Base-by-base conservation (phyloP, 2,113 vertebrate species). In the Chascanopsetta lugubris region DNA sequence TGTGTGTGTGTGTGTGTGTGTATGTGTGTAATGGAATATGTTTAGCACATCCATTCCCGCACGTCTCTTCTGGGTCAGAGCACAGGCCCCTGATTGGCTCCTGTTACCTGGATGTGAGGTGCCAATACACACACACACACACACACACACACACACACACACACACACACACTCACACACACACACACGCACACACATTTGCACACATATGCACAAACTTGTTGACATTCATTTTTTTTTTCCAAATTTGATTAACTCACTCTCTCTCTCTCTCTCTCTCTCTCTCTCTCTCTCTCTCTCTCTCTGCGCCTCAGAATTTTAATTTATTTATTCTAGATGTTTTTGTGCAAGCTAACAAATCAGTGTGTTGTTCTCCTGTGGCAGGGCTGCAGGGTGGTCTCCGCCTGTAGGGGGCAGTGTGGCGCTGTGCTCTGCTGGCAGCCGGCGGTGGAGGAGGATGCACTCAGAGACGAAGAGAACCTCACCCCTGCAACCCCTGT, bases 351-450 rank as follows among this genome's bases (percentile, higher is more conserved):
- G 7, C 9, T 47, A 20, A 53, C 24, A 49, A 24, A 24, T n/a
- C 20, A 21, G 49, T 8, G 6, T 57, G 3, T 12, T 45, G 4
- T 43, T 34, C 26, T 47, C 38, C 50, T 34, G 49, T 46, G 6
- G 15, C 26, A 4, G 1, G 3, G 20, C 42, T 57, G 29, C 43
- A 51, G 46, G 48, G 22, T 3, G 6, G 6, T 5, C 40, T 10
- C n/a, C 38, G 13, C 84, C 87, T 85, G 77, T 67, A 53, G 88
- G 75, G 87, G 85, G 85, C 88, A 87, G 87, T 88, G 77, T 84
- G 71, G 50, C 69, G 85, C 85, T 85, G 75, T 76, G 51, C 27
- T 69, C 61, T 56, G 40, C 10, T 59, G 56, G 61, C 21, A 55
- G 46, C 53, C 13, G 17, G 51, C 8, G n/a, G 32, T 10, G 67